phyloP scores from a whole-genome alignment of 2,888 invertebrate genomes.

The Drosophila rubida region DNA sequence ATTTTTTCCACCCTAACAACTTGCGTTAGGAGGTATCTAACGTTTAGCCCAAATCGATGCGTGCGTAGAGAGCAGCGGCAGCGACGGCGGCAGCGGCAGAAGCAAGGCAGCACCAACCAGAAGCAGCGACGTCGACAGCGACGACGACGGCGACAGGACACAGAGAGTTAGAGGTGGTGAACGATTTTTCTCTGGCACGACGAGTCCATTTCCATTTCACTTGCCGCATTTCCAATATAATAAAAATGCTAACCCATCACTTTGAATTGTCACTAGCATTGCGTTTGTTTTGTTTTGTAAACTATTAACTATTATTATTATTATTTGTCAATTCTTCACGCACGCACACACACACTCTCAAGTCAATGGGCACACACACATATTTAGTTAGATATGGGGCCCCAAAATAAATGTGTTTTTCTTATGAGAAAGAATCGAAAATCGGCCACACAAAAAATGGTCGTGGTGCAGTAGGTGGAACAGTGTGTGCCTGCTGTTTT shows the following conservation, averaged over 20 bases:
- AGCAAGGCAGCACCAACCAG: conserved; percentile 54
- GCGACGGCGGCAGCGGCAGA: conserved; percentile 49
- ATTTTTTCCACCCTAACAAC: conserved; percentile 73
- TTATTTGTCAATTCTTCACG: conserved; percentile 39
- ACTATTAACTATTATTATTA: conserved; percentile 46
- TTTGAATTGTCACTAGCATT: conserved; percentile 36
- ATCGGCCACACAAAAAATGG: conserved; percentile 59
- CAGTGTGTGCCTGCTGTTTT: conserved; percentile 63
- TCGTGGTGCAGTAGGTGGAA: conserved; percentile 31
- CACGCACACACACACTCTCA: neutral
- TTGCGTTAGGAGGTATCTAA: conserved; percentile 80
- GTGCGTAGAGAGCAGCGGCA: conserved; percentile 62
- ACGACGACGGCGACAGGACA: conserved; percentile 55
- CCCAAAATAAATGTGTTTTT: conserved; percentile 65
- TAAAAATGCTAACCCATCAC: conserved; percentile 44
- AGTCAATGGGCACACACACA: conserved; percentile 53
- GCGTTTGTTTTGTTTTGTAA: conserved; percentile 31
- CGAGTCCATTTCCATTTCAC: conserved; percentile 50
- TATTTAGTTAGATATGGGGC: conserved; percentile 42
- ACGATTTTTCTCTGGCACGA: conserved; percentile 66
- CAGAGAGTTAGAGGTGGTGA: conserved; percentile 59
- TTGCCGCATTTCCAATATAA: conserved; percentile 37
- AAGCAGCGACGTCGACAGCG: conserved; percentile 47
- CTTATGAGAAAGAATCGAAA: conserved; percentile 66
- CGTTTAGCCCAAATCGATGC: conserved; percentile 79